phyloP scores from a whole-genome alignment of 2,888 invertebrate genomes.

The Chromoteleia sp. region DNA sequence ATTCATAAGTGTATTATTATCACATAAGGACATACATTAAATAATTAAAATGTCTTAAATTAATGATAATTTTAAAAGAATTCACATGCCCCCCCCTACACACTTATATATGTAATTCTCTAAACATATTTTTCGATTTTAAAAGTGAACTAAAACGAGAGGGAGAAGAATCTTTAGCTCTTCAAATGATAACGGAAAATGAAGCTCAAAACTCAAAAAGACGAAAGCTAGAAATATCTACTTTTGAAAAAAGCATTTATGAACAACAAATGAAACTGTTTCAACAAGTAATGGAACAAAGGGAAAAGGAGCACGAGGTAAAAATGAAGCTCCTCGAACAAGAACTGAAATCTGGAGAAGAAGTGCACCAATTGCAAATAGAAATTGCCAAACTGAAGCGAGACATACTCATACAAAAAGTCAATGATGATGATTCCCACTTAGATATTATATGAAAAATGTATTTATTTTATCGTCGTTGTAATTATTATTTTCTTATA shows the following conservation, averaged over 20 bases:
- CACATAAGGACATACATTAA: no score
- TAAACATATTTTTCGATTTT: background rate
- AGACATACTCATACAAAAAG: slow-evolving; percentile 5
- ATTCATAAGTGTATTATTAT: no score
- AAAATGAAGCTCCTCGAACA: slow-evolving; percentile 51
- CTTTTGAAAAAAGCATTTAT: slow-evolving; percentile 33
- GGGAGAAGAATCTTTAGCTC: slow-evolving; percentile 4
- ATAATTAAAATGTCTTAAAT: no score
- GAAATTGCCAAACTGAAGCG: slow-evolving; percentile 37
- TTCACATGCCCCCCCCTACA: no score
- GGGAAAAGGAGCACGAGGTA: slow-evolving; percentile 38
- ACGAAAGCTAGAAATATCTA: slow-evolving; percentile 39
- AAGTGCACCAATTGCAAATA: slow-evolving; percentile 15
- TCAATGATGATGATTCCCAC: background rate
- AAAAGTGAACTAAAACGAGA: slow-evolving; percentile 46
- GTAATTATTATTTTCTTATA: background rate
- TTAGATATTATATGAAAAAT: slow-evolving; percentile 13
- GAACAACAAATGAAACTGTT: slow-evolving; percentile 41
- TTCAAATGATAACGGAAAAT: slow-evolving; percentile 14
- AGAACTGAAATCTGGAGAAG: slow-evolving; percentile 31
- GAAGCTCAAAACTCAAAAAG: slow-evolving; percentile 7
- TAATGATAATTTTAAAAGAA: no score
- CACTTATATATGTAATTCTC: no score
- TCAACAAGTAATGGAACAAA: slow-evolving; percentile 45
- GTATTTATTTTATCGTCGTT: slow-evolving; percentile 1